Conservation (phyloP, 2,888 invertebrate species). For the Parochlus steinenii region DNA sequence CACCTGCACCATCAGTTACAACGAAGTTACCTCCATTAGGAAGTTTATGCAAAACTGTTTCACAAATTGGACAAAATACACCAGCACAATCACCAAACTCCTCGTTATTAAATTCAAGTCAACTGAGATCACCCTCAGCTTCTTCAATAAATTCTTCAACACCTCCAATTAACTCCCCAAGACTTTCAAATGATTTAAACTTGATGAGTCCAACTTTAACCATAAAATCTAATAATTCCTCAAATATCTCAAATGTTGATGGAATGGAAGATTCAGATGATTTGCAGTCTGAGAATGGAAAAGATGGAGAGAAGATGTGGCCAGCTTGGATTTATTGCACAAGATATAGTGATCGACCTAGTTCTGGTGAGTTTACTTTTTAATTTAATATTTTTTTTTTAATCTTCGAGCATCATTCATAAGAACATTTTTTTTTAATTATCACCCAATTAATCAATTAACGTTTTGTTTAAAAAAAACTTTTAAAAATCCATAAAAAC, state of each 20-base stretch:
- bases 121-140: conserved; percentile 14
- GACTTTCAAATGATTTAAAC: too few species aligned
- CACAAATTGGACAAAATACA: conserved; percentile 40
- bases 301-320: conserved; percentile 44
- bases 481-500: too few species aligned
- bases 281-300: conserved; percentile 27
- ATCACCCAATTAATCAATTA: too few species aligned
- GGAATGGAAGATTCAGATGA: conserved; percentile 32
- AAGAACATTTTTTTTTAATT: too few species aligned
- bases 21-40: conserved; percentile 41
- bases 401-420: too few species aligned
- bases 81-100: conserved; percentile 14
- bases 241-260: conserved; percentile 4
- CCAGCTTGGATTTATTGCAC: conserved; percentile 99
- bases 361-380: conserved; percentile 51
- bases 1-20: conserved; percentile 21
- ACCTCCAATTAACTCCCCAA: too few species aligned
- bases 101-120: too few species aligned
- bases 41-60: conserved; percentile 49
- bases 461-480: too few species aligned
- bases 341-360: conserved; percentile 79
- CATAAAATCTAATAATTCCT: too few species aligned
- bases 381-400: not conserved
- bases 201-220: too few species aligned
- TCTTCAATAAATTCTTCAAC: conserved; percentile 17